Evolutionary conservation across 2,797 vertebrate genomes (phyloP).

Genomic region (Sebastes nivosus): DNA sequence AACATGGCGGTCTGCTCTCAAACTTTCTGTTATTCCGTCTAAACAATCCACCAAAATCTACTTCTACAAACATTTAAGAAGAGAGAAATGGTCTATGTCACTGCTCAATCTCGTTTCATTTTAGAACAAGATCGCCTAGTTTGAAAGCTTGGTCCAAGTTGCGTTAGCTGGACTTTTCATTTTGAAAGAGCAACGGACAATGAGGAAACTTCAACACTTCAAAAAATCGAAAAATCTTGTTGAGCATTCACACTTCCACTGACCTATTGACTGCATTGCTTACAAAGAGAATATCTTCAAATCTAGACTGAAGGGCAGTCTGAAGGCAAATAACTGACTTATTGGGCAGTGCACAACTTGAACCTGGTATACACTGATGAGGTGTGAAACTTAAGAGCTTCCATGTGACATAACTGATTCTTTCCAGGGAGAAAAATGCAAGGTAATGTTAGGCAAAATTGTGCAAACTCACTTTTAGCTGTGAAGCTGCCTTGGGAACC

Average conservation of each 20-base stretch:
- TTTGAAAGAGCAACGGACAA: too few relatives aligned
- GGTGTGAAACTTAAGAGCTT: background rate
- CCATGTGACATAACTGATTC: background rate
- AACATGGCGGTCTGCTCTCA: rapidly evolving
- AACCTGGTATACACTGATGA: background rate
- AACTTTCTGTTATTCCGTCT: too few relatives aligned
- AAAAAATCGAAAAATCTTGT: background rate
- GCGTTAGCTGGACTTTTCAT: too few relatives aligned
- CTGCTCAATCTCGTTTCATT: too few relatives aligned
- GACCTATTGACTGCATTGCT: background rate
- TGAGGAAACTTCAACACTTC: too few relatives aligned
- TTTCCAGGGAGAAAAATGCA: background rate
- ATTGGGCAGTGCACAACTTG: background rate
- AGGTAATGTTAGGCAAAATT: background rate
- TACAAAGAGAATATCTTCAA: background rate
- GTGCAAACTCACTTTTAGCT: constrained; percentile 6
- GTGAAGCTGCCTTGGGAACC: background rate
- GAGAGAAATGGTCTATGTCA: too few relatives aligned
- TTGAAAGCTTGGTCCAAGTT: too few relatives aligned
- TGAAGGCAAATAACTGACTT: background rate
- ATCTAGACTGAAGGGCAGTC: background rate
- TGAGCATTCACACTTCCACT: background rate
- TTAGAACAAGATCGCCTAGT: too few relatives aligned
- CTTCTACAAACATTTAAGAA: too few relatives aligned
- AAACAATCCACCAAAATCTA: too few relatives aligned